phyloP scores from a whole-genome alignment of 2,888 invertebrate genomes.

The Lottia scabra region DNA sequence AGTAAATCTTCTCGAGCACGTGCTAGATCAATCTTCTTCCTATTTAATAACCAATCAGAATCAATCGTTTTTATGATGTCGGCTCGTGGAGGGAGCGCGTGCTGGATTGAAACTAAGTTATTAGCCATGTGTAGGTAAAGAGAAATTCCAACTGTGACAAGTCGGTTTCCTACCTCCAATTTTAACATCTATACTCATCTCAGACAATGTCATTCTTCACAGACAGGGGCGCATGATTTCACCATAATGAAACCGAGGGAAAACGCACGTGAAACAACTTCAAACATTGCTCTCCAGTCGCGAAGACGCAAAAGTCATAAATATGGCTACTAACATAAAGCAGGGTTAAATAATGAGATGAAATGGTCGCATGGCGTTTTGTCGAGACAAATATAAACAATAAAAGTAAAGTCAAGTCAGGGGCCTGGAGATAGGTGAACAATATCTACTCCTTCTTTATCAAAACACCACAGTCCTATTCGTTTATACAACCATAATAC shows the following conservation, averaged over 20 bases:
- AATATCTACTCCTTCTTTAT: neutral
- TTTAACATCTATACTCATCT: neutral
- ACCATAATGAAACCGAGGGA: neutral
- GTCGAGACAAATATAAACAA: too few species aligned
- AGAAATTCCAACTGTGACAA: too few species aligned
- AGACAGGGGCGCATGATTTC: neutral
- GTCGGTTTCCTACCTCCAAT: too few species aligned
- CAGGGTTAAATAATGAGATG: neutral
- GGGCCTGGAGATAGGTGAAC: neutral
- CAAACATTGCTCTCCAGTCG: neutral
- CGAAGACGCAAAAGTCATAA: slow-evolving; percentile 3
- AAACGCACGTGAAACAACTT: slow-evolving; percentile 3
- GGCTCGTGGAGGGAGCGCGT: neutral
- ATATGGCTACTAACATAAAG: neutral
- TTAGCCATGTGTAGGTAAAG: too few species aligned
- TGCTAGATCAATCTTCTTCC: neutral
- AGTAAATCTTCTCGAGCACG: too few species aligned
- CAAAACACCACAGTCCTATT: neutral
- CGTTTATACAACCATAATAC: neutral
- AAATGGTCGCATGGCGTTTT: neutral
- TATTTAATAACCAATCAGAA: neutral
- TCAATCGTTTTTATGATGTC: neutral
- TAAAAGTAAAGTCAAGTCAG: neutral
- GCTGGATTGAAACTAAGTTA: neutral
- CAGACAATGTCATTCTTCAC: neutral